Evolutionary conservation across 2,888 invertebrate species (phyloP).

Genomic region (Allacma fusca): DNA sequence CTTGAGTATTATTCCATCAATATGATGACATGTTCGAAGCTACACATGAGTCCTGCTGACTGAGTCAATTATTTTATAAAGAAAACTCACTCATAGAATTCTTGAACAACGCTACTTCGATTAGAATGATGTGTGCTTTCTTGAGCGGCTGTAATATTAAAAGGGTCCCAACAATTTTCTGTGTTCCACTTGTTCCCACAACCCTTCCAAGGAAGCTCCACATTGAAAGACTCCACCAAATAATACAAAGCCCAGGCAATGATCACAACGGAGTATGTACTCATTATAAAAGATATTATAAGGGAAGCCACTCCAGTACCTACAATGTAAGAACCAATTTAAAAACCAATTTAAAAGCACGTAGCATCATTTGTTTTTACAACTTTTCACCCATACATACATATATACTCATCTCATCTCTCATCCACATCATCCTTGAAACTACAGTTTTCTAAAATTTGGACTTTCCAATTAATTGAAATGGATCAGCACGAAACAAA

Average conservation of each 20-base stretch:
- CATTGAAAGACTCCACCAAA: constrained; percentile 87
- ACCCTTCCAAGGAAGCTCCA: constrained; percentile 87
- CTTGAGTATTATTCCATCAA: too few species aligned
- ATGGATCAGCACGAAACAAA: too few species aligned
- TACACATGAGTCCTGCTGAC: too few species aligned
- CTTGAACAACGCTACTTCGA: constrained; percentile 82
- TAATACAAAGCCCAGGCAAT: constrained; percentile 94
- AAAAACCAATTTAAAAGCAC: background rate
- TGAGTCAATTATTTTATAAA: too few species aligned
- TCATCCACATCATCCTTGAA: too few species aligned
- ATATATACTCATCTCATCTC: too few species aligned
- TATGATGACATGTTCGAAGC: too few species aligned
- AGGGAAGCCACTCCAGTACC: constrained; percentile 94
- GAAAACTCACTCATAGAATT: constrained; percentile 85
- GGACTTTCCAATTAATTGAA: too few species aligned
- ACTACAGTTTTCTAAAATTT: too few species aligned
- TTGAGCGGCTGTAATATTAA: constrained; percentile 56
- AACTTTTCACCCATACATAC: background rate
- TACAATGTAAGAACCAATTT: constrained; percentile 64
- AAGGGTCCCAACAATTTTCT: constrained; percentile 80
- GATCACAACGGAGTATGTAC: constrained; percentile 94
- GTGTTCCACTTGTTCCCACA: constrained; percentile 89
- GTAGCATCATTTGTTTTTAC: background rate
- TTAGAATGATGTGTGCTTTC: constrained; percentile 76
- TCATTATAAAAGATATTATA: constrained; percentile 92